Evolutionary conservation across 2,113 vertebrate species (phyloP).

Genomic region (Prinia subflava): DNA sequence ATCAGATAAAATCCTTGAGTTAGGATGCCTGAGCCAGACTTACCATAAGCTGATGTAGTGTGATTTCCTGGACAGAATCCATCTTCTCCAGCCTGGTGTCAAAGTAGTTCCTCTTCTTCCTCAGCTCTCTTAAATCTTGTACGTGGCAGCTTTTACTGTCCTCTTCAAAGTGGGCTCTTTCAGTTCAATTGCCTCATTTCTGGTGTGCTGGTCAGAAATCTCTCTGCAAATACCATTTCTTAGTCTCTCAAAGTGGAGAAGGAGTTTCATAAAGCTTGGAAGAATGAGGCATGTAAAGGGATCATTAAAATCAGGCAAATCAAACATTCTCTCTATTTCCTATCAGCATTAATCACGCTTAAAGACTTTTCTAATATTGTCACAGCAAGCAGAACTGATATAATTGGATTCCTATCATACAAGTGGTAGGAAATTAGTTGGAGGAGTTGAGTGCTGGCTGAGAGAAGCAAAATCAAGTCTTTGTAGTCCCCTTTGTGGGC

Average conservation of each 20-base stretch:
- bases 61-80: not conserved
- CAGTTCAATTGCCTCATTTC: not conserved
- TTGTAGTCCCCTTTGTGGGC: not conserved
- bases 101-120: not conserved
- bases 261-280: not conserved
- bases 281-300: not conserved
- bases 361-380: not conserved
- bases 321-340: not conserved
- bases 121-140: not conserved
- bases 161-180: not conserved
- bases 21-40: not conserved
- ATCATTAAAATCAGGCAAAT: not conserved
- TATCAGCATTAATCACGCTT: not conserved
- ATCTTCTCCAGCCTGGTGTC: not conserved
- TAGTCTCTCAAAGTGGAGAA: not conserved
- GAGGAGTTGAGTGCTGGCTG: not conserved
- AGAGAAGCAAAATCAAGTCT: not conserved
- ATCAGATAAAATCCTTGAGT: not conserved
- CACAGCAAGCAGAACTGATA: not conserved
- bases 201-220: not conserved
- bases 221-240: not conserved
- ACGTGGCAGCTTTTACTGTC: not conserved
- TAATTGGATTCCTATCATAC: not conserved
- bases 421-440: not conserved
- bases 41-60: not conserved